phyloP scores from a whole-genome alignment of 1,140 invertebrate species.

The Solenopsis fugax region DNA sequence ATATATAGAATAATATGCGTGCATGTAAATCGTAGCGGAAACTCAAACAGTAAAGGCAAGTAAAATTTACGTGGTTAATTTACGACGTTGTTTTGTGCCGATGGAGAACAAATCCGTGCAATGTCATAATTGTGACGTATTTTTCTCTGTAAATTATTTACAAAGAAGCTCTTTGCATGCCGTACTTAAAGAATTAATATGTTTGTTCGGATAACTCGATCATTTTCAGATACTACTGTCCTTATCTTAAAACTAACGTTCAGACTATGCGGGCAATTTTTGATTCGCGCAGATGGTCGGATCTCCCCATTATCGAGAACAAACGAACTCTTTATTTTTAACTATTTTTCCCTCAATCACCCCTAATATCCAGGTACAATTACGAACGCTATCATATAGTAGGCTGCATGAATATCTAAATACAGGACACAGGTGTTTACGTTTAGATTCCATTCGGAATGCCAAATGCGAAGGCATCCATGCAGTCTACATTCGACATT shows the following conservation, averaged over 20 bases:
- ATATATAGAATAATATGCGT: slow-evolving; percentile 9
- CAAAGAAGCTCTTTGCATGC: neutral
- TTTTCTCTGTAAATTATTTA: slow-evolving; percentile 9
- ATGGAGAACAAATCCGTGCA: neutral
- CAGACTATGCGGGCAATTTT: neutral
- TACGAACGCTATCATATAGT: neutral
- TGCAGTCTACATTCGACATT: neutral
- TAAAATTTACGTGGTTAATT: slow-evolving; percentile 13
- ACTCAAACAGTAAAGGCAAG: slow-evolving; percentile 1
- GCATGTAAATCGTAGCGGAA: neutral
- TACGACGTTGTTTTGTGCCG: neutral
- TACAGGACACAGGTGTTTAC: neutral
- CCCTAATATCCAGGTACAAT: slow-evolving; percentile 28
- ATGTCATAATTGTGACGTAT: neutral
- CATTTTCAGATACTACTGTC: slow-evolving; percentile 20
- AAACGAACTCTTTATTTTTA: slow-evolving; percentile 19
- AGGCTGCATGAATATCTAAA: slow-evolving; percentile 20
- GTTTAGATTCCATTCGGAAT: neutral
- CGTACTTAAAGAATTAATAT: neutral
- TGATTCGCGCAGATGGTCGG: neutral
- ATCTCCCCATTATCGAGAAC: slow-evolving; percentile 22
- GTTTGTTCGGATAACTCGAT: slow-evolving; percentile 15
- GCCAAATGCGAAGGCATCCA: slow-evolving; percentile 7
- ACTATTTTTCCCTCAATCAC: neutral
- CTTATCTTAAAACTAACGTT: slow-evolving; percentile 8